Evolutionary conservation across 2,888 invertebrate genomes (phyloP).

Genomic region (Synergus gifuensis): DNA sequence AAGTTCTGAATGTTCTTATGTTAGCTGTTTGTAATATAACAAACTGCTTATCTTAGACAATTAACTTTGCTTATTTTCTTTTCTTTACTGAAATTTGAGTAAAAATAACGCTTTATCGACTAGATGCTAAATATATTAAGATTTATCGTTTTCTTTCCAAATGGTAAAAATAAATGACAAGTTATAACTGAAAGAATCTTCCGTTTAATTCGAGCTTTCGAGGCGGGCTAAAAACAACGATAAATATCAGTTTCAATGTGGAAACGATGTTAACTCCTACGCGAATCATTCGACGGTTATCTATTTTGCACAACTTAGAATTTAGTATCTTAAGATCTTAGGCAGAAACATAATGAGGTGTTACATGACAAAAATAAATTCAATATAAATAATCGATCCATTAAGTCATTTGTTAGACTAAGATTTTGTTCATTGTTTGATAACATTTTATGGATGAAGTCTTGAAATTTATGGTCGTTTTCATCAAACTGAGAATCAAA

Average conservation of each 20-base stretch:
- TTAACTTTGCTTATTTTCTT: not conserved
- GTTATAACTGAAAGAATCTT: not conserved
- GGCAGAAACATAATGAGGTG: not conserved
- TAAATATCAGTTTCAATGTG: conserved; percentile 16
- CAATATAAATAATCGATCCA: not conserved
- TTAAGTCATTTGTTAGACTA: not conserved
- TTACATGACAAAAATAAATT: not conserved
- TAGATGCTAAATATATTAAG: not conserved
- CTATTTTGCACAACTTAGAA: not conserved
- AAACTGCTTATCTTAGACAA: not conserved
- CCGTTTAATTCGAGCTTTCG: not conserved
- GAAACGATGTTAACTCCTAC: not conserved
- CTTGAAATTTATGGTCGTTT: not conserved
- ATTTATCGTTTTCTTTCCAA: not conserved
- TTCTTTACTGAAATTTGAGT: not conserved
- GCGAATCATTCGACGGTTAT: not conserved
- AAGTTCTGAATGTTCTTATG: not conserved
- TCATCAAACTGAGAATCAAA: not conserved
- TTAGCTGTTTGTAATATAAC: not conserved
- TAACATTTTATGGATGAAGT: not conserved
- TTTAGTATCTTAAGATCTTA: not conserved
- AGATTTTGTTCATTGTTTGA: not conserved
- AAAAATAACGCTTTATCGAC: not conserved
- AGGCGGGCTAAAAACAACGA: not conserved
- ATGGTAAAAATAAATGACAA: not conserved